phyloP scores from a whole-genome alignment of 2,888 invertebrate genomes.

The Lasius platythorax region DNA sequence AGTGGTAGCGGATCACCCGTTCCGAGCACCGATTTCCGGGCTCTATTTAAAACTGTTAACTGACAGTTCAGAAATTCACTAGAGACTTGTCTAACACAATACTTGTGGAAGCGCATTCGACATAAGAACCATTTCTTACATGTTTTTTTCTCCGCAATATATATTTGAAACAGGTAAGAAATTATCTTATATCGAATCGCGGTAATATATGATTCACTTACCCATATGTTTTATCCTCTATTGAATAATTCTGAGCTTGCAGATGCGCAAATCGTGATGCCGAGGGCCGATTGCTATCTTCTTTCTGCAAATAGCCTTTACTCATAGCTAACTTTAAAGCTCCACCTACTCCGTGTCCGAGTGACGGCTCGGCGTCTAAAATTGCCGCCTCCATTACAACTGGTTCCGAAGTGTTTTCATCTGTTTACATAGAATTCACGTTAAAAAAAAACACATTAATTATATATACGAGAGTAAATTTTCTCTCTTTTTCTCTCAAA shows the following conservation, averaged over 20 bases:
- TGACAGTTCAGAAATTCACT: slow-evolving; percentile 74
- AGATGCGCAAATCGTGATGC: slow-evolving; percentile 92
- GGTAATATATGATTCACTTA: slow-evolving; percentile 79
- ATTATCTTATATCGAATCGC: slow-evolving; percentile 65
- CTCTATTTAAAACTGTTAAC: slow-evolving; percentile 74
- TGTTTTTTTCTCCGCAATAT: not conserved
- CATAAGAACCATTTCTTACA: slow-evolving; percentile 67
- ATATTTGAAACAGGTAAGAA: slow-evolving; percentile 53
- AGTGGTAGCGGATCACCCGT: slow-evolving; percentile 73
- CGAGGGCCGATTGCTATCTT: slow-evolving; percentile 91
- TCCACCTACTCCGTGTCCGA: slow-evolving; percentile 96
- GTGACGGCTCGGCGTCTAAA: slow-evolving; percentile 96
- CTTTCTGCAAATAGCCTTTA: slow-evolving; percentile 97
- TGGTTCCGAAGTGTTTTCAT: slow-evolving; percentile 85
- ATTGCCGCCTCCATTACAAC: slow-evolving; percentile 89
- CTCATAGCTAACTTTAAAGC: slow-evolving; percentile 96
- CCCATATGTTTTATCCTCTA: slow-evolving; percentile 92
- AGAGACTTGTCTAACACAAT: slow-evolving; percentile 66
- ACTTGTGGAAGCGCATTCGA: slow-evolving; percentile 57
- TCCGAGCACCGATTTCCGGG: slow-evolving; percentile 73
- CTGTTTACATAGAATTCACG: slow-evolving; percentile 69
- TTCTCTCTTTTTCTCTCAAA: not conserved
- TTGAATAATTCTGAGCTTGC: slow-evolving; percentile 93
- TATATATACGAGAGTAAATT: not conserved
- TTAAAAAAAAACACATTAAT: not conserved